Base-by-base conservation (phyloP, 2,113 vertebrate species). In the Dromaius novaehollandiae region DNA sequence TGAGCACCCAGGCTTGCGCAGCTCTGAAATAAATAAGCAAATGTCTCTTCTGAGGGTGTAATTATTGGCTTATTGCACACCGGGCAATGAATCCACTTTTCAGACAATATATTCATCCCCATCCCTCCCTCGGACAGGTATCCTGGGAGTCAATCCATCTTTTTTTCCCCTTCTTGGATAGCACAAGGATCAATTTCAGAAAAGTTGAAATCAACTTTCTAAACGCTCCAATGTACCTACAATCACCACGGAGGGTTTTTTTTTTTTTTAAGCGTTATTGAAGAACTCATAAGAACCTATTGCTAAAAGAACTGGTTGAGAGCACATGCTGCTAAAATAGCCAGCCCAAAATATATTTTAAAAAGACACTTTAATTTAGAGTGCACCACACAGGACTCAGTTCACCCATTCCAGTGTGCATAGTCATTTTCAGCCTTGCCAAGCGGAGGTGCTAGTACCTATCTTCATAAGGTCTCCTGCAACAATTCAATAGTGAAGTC, bases 191-290 rank as follows among this genome's bases (percentile, higher is more conserved):
- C 56, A 30, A 11, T 6, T 34, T 60, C 56, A 34, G 56, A 19
- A 60, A 6, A 1, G 6, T 7, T n/a, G 21, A 13, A 1, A 4
- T 3, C 17, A 9, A 5, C 1, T 5, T 32, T 56, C 14, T 18
- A 13, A 56, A 13, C 3, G 19, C 30, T 25, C 1, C 34, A 13
- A 20, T 21, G 6, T 5, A 5, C 2, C 1, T 25, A 1, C n/a
- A 2, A 13, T 2, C 58, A 30, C 38, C 14, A 1, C 8, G 2
- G 9, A 2, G 11, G 16, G 5, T 1, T 25, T 71, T 71, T 55
- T 65, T 11, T 25, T 24, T 32, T 38, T 44, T 20, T 58, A 40
- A 55, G 16, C 19, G 1, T 34, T 3, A 8, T 13, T 4, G 10
- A 55, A 56, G 21, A 66, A 28, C 13, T 16, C 13, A 8, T 30